phyloP scores from a whole-genome alignment of 2,113 vertebrate genomes.

The Castor canadensis region DNA sequence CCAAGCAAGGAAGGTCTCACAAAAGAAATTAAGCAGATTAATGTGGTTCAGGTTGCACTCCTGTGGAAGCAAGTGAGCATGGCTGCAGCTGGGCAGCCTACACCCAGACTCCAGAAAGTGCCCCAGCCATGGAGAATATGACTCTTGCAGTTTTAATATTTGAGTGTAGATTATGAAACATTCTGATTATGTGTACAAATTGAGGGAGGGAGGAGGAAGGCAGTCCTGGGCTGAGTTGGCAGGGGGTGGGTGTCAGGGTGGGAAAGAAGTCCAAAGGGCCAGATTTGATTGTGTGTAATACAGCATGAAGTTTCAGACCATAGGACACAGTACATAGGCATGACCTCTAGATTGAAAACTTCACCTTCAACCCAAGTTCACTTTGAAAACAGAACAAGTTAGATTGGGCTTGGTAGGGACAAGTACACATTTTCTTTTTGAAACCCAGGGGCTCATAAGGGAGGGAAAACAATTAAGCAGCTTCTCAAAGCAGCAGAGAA shows the following conservation, averaged over 20 bases:
- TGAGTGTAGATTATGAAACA: constrained; percentile 48
- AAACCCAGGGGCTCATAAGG: not conserved
- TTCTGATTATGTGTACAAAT: constrained; percentile 57
- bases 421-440: constrained; percentile 69
- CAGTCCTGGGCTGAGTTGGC: not conserved
- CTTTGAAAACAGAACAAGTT: constrained; percentile 71
- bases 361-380: constrained; percentile 86
- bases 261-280: constrained; percentile 70
- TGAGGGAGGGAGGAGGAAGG: not conserved
- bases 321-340: constrained; percentile 80
- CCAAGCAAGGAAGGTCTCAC: constrained; percentile 38
- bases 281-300: constrained; percentile 84
- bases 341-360: constrained; percentile 84
- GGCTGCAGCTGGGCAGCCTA: constrained; percentile 35
- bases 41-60: constrained; percentile 15
- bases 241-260: not conserved
- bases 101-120: not conserved
- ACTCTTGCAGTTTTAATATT: constrained; percentile 63
- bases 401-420: constrained; percentile 68
- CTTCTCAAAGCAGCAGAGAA: constrained; percentile 73
- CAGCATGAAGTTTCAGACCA: constrained; percentile 84
- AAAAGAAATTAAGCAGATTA: constrained; percentile 74
- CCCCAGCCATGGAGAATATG: constrained; percentile 14
- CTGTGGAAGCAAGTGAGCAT: constrained; percentile 14
- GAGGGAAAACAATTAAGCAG: constrained; percentile 71